These are phyloP conservation scores for Melanocharis versteri DNA, from an alignment of 2,113 vertebrate genomes.

Conservation along the genomic window DNA sequence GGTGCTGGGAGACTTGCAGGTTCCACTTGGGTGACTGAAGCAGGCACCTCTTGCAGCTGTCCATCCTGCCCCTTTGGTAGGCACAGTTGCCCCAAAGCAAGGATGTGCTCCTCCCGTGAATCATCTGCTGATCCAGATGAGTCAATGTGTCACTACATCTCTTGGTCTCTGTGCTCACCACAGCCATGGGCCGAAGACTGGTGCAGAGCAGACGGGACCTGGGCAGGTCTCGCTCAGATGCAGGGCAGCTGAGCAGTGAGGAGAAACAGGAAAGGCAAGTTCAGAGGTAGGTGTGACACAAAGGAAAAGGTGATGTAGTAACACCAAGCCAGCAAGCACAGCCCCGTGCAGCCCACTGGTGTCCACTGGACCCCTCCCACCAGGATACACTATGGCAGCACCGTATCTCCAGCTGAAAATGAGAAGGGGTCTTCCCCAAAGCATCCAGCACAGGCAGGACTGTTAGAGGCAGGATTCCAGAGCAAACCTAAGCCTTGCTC, in stretches of 20 bases:
- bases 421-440: not conserved
- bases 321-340: not conserved
- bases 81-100: not conserved
- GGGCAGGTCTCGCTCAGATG: not conserved
- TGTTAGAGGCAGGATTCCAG: not conserved
- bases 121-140: not conserved
- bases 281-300: not conserved
- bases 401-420: not conserved
- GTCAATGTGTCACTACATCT: not conserved
- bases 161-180: not conserved
- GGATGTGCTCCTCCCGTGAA: not conserved
- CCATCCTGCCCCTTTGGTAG: not conserved
- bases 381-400: not conserved
- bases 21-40: not conserved
- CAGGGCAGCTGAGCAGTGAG: not conserved
- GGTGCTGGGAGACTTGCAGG: not conserved
- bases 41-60: not conserved
- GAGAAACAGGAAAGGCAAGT: not conserved
- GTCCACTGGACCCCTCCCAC: not conserved
- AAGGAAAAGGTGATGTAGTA: not conserved
- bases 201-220: not conserved
- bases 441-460: not conserved
- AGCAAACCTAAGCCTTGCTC: not conserved
- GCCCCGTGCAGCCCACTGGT: rapidly evolving
- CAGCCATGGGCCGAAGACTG: rapidly evolving